Evolutionary conservation across 2,888 invertebrate genomes (phyloP), one percentile per base, ranked within the genome.

Genomic region (Orthonevra nobilis): DNA sequence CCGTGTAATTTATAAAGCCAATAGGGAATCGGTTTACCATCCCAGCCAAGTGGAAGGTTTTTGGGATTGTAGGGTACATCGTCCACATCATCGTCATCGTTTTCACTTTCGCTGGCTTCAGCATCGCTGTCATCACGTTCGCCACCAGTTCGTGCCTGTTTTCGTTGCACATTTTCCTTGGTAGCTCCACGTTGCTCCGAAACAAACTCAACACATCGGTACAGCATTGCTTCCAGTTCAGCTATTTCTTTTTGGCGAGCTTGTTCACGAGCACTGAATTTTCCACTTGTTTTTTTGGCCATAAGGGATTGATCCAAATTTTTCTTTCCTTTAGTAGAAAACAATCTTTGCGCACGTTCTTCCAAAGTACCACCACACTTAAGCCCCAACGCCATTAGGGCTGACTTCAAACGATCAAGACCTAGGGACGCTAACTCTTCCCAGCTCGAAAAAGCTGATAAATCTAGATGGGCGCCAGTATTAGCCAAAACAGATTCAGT

Each of bases 1-100:
- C 99, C 99, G 86, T 99, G 99, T 3, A 99, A 90, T 88, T 99
- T 99, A 90, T 99, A 99, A 61, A 99, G 89, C 99, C 99, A 99
- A 89, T 99, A 99, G 0, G 99, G 98, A 82, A 94, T 94, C 0
- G 94, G 94, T 87, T 98, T 99, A 61, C 98, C 98, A 89, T 99
- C 99, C 98, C 98, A 99, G 0, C 99, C 99, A 0, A 99, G 92
- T 0, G 99, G 99, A 63, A 99, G 90, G 90, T 99, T 99, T 90
- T 99, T 99, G 0, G 99, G 99, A 90, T 99, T 99, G 89, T 99
- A 99, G 0, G 99, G 99, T 26, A 99, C 96, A 86, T 98, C 97
- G 86, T 96, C 95, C 48, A 96, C 96, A 81, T 97, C 96, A 83
- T 97, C 96, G 74, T 97, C 95, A 42, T 95, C 95, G 46, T 94